phyloP scores from a whole-genome alignment of 2,113 vertebrate genomes.

The Elephantulus edwardii region DNA sequence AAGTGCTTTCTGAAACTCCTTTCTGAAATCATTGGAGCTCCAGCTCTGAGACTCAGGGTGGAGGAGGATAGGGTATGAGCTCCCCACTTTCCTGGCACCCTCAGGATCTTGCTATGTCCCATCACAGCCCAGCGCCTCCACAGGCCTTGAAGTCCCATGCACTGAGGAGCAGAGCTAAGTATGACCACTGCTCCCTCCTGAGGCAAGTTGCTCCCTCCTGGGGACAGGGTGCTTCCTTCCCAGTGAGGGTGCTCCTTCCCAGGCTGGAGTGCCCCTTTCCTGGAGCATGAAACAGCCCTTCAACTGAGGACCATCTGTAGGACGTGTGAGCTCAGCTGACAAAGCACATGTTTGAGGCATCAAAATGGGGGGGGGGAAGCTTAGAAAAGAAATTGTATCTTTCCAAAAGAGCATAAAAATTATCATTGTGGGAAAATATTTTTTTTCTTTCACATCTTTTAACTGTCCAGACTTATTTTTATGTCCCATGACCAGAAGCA shows the following conservation, averaged over 20 bases:
- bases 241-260: too few species aligned
- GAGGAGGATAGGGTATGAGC: neutral
- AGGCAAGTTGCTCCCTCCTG: too few species aligned
- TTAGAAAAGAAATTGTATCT: conserved; percentile 45
- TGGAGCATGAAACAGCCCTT: too few species aligned
- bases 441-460: neutral
- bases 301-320: neutral
- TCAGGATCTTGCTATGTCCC: neutral
- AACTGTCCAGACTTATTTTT: neutral
- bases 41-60: neutral
- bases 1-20: conserved; percentile 65
- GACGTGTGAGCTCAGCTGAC: too few species aligned
- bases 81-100: neutral
- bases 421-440: neutral
- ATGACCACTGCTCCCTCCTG: too few species aligned
- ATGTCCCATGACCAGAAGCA: neutral
- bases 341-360: neutral
- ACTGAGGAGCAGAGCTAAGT: too few species aligned
- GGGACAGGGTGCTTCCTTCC: too few species aligned
- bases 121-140: neutral
- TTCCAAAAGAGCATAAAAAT: conserved; percentile 28
- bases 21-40: too few species aligned
- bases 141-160: neutral
- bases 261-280: neutral
- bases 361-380: conserved; percentile 52